These are phyloP conservation scores for Pseudochirops cupreus DNA, from an alignment of 2,797 vertebrate species.

Conservation along the genomic window DNA sequence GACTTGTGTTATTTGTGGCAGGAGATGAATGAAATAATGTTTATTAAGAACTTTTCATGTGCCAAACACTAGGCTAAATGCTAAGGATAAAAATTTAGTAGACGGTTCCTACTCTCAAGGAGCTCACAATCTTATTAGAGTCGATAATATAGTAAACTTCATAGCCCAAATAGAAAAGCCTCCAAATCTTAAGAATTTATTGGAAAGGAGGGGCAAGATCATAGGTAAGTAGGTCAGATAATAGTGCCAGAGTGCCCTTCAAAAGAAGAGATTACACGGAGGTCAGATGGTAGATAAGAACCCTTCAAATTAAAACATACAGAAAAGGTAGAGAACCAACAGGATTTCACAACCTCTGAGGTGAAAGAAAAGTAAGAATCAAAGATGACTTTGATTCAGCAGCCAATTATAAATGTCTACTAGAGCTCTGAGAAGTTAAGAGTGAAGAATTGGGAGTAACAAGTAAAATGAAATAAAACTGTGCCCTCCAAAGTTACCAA, in stretches of 20 bases:
- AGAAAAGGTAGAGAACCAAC: background rate
- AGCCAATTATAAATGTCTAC: background rate
- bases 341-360: background rate
- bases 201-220: background rate
- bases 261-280: background rate
- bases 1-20: no score
- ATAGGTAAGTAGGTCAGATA: background rate
- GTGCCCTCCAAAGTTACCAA: background rate
- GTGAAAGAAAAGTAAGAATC: background rate
- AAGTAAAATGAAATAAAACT: background rate
- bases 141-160: background rate
- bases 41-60: background rate
- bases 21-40: background rate
- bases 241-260: background rate
- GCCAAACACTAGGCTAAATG: background rate
- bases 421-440: background rate
- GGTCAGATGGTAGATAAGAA: background rate
- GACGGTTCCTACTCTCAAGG: background rate
- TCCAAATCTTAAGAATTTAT: background rate
- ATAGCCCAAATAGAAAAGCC: background rate
- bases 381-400: background rate
- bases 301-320: background rate
- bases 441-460: background rate
- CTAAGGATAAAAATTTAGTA: background rate
- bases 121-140: background rate